phyloP scores from a whole-genome alignment of 1,140 invertebrate species.

The Magallana gigas region DNA sequence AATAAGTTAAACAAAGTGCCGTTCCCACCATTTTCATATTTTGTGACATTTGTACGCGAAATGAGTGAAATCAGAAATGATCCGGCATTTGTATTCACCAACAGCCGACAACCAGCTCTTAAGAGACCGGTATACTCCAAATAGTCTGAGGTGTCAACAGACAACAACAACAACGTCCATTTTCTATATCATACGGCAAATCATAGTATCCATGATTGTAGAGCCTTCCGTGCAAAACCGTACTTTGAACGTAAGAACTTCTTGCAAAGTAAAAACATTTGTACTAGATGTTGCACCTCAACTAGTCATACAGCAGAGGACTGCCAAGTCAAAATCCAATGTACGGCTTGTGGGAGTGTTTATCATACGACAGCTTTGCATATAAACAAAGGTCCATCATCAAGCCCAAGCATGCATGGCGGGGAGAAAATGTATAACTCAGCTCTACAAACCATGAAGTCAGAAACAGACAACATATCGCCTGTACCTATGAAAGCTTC shows the following conservation, averaged over 20 bases:
- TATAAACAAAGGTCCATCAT: neutral
- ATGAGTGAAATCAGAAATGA: slow-evolving; percentile 36
- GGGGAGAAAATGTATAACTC: neutral
- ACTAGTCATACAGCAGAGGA: slow-evolving; percentile 43
- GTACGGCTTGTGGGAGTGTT: slow-evolving; percentile 34
- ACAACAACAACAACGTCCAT: too few species aligned
- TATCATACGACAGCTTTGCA: slow-evolving; percentile 31
- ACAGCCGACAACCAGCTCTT: too few species aligned
- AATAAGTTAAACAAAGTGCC: neutral
- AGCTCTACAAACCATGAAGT: slow-evolving; percentile 24
- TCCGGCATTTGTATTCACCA: neutral
- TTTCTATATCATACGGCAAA: neutral
- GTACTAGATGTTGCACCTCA: slow-evolving; percentile 50
- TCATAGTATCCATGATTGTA: neutral
- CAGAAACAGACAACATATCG: slow-evolving; percentile 30
- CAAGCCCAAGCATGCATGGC: neutral
- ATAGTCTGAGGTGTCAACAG: neutral
- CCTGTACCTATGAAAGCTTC: slow-evolving; percentile 28
- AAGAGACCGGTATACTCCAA: neutral
- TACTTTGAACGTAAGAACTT: neutral
- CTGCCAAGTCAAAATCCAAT: slow-evolving; percentile 42
- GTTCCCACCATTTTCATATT: too few species aligned
- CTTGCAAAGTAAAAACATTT: slow-evolving; percentile 40
- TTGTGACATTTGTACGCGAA: neutral
- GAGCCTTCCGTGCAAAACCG: neutral